Percentiles rank a stretch among this genome's conserved stretches.
phyloP scores from a whole-genome alignment of 1,140 invertebrate species.

The Phortica variegata region DNA sequence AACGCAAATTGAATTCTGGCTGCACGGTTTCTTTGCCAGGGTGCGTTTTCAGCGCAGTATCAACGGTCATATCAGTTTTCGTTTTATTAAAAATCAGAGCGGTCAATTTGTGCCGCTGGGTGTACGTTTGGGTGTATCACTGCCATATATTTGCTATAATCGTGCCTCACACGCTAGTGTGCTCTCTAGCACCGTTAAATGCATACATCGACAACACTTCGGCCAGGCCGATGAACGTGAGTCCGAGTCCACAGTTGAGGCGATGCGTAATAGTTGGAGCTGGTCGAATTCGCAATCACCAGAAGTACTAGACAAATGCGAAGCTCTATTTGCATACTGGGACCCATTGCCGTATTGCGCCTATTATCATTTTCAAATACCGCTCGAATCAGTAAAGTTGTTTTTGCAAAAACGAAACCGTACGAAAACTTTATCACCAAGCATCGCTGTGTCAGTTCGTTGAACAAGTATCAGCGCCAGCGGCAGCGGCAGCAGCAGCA shows the following conservation, averaged over 20 bases:
- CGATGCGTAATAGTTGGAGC: conserved; percentile 34
- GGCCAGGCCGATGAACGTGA: conserved; percentile 61
- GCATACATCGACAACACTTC: conserved; percentile 37
- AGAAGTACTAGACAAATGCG: conserved; percentile 69
- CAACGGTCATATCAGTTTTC: conserved; percentile 75
- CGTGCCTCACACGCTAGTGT: conserved; percentile 66
- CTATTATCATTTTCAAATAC: conserved; percentile 77
- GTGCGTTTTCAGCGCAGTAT: conserved; percentile 64
- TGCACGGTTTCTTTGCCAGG: conserved; percentile 69
- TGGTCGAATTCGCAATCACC: conserved; percentile 38
- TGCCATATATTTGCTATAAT: conserved; percentile 76
- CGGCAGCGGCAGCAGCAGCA: background rate
- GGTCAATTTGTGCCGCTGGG: conserved; percentile 64
- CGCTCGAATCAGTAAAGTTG: conserved; percentile 63
- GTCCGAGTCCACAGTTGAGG: conserved; percentile 57
- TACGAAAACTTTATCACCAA: conserved; percentile 50
- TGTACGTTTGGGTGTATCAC: conserved; percentile 71
- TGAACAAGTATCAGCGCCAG: conserved; percentile 28
- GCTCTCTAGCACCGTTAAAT: conserved; percentile 60
- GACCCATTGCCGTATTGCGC: conserved; percentile 80
- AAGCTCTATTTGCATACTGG: conserved; percentile 77
- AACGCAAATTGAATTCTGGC: conserved; percentile 69
- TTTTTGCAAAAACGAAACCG: conserved; percentile 53
- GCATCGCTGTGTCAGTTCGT: conserved; percentile 51
- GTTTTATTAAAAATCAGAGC: conserved; percentile 63